Base-by-base conservation (phyloP, 2,888 invertebrate genomes). In the Melanostoma scalare region DNA sequence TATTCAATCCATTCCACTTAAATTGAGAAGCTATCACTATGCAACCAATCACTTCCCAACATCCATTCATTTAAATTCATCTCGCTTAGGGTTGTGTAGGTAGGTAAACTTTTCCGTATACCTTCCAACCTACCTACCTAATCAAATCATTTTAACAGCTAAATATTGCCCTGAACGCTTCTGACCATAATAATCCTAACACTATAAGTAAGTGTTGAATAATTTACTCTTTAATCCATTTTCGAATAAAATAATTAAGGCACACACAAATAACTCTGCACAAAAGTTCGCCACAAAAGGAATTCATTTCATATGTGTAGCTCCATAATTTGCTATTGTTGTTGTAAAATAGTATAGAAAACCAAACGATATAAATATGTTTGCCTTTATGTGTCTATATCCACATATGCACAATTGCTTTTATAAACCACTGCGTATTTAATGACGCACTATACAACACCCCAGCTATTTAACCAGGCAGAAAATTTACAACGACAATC, bases 401-500 rank as follows among this genome's bases (percentile, higher is more conserved):
- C 36, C 6, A 42, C 65, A 8, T 72, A 72, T 68, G 82, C 69
- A 63, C 82, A 82, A 78, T 82, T 77, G 73, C 78, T 78, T 82
- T 82, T 77, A 82, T 77, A 77, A 78, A 73, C 82, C 82, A 82
- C 81, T 77, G 71, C 77, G 77, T 72, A 82, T 73, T 82, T 77
- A 77, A 82, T 82, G 81, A 77, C 81, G 77, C 81, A 77, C 73
- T 77, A 80, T 80, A 79, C 33, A 77, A 78, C 73, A 69, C 78
- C 77, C 78, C 52, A 63, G 75, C 81, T 71, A 81, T 78, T 78
- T 74, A 82, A 65, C 82, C 77, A 78, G 78, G 69, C 78, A 63
- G 78, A 78, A 82, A 82, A 82, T 82, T 82, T 82, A 82, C 78
- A 77, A 82, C 73, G 44, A 56, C 63, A 78, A 82, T 82, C 78